Base-by-base conservation (phyloP, 2,113 vertebrate species). In the Zosterops borbonicus region DNA sequence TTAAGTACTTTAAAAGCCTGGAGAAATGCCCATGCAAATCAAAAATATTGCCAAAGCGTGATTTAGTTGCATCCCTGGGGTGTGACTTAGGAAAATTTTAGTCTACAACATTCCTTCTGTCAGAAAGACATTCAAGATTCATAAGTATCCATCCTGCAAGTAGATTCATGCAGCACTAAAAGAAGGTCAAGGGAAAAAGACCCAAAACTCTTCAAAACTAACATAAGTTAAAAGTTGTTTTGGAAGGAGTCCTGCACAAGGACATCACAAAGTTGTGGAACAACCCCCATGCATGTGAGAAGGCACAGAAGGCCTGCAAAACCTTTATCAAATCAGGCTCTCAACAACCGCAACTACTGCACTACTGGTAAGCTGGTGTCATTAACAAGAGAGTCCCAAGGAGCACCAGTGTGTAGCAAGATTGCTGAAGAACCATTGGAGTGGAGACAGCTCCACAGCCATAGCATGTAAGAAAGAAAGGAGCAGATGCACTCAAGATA, bases 371-470 rank as follows among this genome's bases (percentile, higher is more conserved):
- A n/a, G 17, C 13, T 63, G 60, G 15, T 41, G 68, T n/a, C 25
- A 1, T 28, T 14, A 23, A 28, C 18, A 14, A 9, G 5, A 35
- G 69, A 23, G 42, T 24, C 46, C 35, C 23, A 41, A 41, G n/a
- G 25, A 79, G 52, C n/a, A 37, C 5, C 52, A 28, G 50, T 0
- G 2, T 31, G 56, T 29, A 22, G 35, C 27, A 49, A 0, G 0
- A 11, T 5, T 1, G 1, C 19, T 85, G 67, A 82, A 41, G 56
- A 74, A 3, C 59, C 47, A 3, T 2, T 44, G 12, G 28, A 35
- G 31, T 33, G 22, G 49, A 46, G 55, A 29, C 8, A 35, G 15
- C 52, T 79, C n/a, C 29, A 6, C 15, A 35, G 55, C 27, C 64
- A 9, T 2, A 65, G 69, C n/a, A 85, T 39, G 28, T 1, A 8